Conservation (phyloP, 2,797 vertebrate genomes). For the Smutsia temminckii region DNA sequence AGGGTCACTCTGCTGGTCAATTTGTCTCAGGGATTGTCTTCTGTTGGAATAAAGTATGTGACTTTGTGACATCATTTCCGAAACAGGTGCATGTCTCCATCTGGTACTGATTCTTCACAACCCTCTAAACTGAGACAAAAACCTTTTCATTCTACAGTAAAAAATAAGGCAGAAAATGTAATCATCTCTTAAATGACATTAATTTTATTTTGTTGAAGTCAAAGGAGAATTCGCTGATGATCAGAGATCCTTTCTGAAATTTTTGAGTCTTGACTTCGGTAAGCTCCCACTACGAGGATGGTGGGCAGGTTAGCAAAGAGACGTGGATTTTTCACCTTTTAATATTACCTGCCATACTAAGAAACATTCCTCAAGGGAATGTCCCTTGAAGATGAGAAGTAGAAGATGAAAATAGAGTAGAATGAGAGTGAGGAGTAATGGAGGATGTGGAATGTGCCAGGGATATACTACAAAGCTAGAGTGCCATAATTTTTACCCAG, state of each 20-base stretch:
- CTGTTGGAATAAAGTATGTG: not conserved
- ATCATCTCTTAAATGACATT: not conserved
- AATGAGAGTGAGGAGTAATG: not conserved
- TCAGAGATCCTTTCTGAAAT: not conserved
- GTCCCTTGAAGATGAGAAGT: not conserved
- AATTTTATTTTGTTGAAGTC: not conserved
- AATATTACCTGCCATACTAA: not conserved
- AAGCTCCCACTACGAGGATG: not conserved
- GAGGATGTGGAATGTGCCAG: too few species aligned
- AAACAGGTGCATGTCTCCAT: not conserved
- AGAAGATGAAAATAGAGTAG: not conserved
- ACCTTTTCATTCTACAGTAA: not conserved
- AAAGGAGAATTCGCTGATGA: not conserved
- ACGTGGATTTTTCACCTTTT: not conserved
- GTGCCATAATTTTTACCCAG: not conserved
- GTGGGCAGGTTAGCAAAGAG: not conserved
- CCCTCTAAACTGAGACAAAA: not conserved
- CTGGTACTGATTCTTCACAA: not conserved
- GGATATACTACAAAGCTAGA: not conserved
- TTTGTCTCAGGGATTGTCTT: not conserved
- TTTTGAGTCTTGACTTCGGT: not conserved
- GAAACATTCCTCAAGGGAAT: not conserved
- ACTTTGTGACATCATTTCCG: not conserved
- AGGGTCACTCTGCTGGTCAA: not conserved
- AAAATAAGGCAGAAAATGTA: not conserved